Percentiles rank a stretch among this genome's conserved stretches.
Conservation (phyloP, 2,113 vertebrate genomes). For the Xenopus laevis region DNA sequence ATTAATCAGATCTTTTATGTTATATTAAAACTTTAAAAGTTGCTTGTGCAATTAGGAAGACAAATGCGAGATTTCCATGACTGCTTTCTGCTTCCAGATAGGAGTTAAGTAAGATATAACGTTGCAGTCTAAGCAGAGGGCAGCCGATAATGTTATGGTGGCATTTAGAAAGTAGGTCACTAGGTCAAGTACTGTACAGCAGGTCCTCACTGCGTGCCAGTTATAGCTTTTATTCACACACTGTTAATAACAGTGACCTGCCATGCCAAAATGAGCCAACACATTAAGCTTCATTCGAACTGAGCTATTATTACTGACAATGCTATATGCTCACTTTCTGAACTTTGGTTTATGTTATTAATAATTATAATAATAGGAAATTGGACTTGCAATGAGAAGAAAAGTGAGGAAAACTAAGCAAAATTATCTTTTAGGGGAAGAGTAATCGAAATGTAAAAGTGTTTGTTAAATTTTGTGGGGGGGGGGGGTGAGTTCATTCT, state of each 20-base stretch:
- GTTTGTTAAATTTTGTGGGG: no score
- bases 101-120: conserved; percentile 79
- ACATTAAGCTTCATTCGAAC: conserved; percentile 21
- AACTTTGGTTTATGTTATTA: no score
- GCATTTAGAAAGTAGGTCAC: conserved; percentile 86
- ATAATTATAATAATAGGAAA: no score
- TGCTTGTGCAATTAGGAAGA: no score
- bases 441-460: no score
- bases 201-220: conserved; percentile 80
- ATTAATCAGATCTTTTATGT: no score
- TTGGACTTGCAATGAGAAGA: no score
- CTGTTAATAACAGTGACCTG: conserved; percentile 77
- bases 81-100: conserved; percentile 40
- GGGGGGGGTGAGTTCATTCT: no score
- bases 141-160: conserved; percentile 71
- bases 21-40: no score
- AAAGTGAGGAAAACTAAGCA: no score
- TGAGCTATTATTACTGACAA: conserved; percentile 22
- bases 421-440: no score
- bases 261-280: conserved; percentile 72
- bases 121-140: conserved; percentile 57
- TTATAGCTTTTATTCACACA: conserved; percentile 53
- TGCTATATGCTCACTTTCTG: neutral
- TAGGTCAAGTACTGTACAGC: conserved; percentile 80
- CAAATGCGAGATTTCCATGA: conserved; percentile 13